Evolutionary conservation across 23 tunicate species (phyloP).

Genomic region (Ciona savignyi): DNA sequence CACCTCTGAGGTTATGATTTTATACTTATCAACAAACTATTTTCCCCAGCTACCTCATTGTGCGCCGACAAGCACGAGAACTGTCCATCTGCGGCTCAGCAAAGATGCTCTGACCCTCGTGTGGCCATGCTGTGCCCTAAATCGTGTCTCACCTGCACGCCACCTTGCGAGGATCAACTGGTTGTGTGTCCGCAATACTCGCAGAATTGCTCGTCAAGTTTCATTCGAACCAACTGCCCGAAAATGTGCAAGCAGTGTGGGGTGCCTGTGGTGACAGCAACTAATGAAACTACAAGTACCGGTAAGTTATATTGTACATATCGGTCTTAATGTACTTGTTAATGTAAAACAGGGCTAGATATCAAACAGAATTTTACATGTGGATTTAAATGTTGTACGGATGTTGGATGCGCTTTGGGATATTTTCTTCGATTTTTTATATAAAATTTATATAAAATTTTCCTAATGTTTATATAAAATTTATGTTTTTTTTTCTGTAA

Average conservation of each 20-base stretch:
- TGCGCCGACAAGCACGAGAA: conserved; percentile 49
- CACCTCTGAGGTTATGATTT: too few species aligned
- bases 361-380: too few species aligned
- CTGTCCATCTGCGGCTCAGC: conserved; percentile 47
- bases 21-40: too few species aligned
- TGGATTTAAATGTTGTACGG: too few species aligned
- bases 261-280: not conserved
- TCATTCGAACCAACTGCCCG: conserved; percentile 25
- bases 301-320: too few species aligned
- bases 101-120: conserved; percentile 35
- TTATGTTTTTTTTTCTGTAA: too few species aligned
- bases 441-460: too few species aligned
- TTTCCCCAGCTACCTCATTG: not conserved
- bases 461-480: too few species aligned
- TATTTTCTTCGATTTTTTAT: too few species aligned
- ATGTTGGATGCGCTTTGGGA: too few species aligned
- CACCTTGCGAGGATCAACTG: conserved; percentile 6
- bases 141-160: conserved; percentile 40
- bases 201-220: conserved; percentile 17
- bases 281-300: not conserved
- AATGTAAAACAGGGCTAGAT: too few species aligned
- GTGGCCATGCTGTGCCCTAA: conserved; percentile 27
- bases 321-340: too few species aligned
- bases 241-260: conserved; percentile 21
- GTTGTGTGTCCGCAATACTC: conserved; percentile 14